phyloP scores from a whole-genome alignment of 2,888 invertebrate genomes.

The Ctena decussata region DNA sequence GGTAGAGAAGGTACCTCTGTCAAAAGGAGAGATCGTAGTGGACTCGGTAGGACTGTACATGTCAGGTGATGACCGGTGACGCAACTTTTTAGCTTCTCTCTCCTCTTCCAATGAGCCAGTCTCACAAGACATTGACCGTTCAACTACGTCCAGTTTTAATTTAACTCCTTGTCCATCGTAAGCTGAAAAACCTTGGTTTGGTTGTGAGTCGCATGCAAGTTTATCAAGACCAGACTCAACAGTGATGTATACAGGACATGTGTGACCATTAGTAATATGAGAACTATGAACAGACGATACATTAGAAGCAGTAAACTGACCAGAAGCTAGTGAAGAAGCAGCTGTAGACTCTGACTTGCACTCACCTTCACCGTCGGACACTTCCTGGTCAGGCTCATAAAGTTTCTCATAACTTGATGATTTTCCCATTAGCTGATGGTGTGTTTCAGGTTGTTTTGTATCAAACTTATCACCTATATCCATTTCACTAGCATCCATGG shows the following conservation, averaged over 20 bases:
- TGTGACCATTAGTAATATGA: constrained; percentile 48
- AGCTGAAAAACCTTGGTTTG: constrained; percentile 32
- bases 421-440: constrained; percentile 71
- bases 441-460: constrained; percentile 78
- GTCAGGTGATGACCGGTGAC: constrained; percentile 70
- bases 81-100: constrained; percentile 32
- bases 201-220: constrained; percentile 61
- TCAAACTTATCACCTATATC: constrained; percentile 84
- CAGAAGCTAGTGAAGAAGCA: constrained; percentile 61
- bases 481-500: constrained; percentile 73
- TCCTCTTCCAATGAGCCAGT: constrained; percentile 42
- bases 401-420: constrained; percentile 83
- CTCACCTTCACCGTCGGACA: constrained; percentile 69
- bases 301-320: constrained; percentile 48
- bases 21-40: constrained; percentile 18
- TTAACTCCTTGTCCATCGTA: constrained; percentile 31
- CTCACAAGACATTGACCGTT: constrained; percentile 71
- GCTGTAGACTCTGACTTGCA: constrained; percentile 56
- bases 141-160: constrained; percentile 47
- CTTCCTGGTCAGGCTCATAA: constrained; percentile 69
- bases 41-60: constrained; percentile 55
- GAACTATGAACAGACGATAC: constrained; percentile 35
- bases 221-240: constrained; percentile 81
- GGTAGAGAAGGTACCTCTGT: constrained; percentile 56
- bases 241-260: constrained; percentile 79